Conservation (phyloP, 1,140 invertebrate genomes). For the Caenorhabditis remanei region DNA sequence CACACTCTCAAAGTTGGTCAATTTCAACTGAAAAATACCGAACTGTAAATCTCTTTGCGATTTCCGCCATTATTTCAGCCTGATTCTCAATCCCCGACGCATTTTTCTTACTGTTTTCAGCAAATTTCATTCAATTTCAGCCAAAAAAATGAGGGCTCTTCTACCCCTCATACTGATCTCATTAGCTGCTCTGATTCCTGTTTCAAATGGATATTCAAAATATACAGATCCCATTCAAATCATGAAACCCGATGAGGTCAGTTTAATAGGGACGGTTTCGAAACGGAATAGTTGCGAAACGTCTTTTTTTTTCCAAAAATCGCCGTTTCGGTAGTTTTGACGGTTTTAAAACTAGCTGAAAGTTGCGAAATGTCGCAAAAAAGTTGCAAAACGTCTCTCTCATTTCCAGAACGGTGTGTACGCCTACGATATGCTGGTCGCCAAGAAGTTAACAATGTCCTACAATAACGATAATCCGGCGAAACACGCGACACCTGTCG, state of each 20-base stretch:
- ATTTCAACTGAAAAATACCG: too few species aligned
- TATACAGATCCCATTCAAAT: not conserved
- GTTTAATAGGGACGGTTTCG: too few species aligned
- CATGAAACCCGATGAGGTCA: slow-evolving; percentile 3
- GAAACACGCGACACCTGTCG: slow-evolving; percentile 65
- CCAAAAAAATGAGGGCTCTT: slow-evolving; percentile 18
- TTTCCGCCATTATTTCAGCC: not conserved
- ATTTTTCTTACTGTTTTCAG: not conserved
- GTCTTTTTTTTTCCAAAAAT: not conserved
- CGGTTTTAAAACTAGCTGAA: not conserved
- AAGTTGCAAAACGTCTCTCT: not conserved
- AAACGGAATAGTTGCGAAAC: too few species aligned
- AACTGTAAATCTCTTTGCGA: not conserved
- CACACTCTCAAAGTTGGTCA: too few species aligned
- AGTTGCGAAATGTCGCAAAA: not conserved
- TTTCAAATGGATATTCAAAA: not conserved
- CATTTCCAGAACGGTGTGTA: slow-evolving; percentile 71
- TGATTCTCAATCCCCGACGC: not conserved
- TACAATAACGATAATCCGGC: slow-evolving; percentile 41
- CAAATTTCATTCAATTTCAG: not conserved
- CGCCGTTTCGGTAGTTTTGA: not conserved
- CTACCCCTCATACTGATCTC: not conserved
- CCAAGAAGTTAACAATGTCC: slow-evolving; percentile 68
- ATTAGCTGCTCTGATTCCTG: not conserved
- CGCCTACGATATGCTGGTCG: slow-evolving; percentile 67